Conservation (phyloP, 2,797 vertebrate genomes). For the Calcarius lapponicus region DNA sequence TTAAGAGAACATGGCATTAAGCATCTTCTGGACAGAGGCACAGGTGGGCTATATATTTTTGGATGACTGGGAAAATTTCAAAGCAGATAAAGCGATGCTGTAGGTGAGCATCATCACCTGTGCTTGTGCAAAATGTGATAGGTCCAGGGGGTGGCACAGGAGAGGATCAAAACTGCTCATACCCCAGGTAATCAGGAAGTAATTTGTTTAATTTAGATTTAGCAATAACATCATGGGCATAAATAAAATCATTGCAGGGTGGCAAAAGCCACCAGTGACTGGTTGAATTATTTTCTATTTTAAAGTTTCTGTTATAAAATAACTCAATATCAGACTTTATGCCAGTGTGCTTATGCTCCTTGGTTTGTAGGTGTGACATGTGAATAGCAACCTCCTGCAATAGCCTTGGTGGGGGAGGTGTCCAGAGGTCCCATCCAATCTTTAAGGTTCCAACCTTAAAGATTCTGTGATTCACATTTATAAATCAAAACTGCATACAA, state of each 20-base stretch:
- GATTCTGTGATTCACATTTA: neutral
- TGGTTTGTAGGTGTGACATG: neutral
- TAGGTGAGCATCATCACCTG: neutral
- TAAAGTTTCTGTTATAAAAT: neutral
- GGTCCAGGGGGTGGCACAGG: accelerated
- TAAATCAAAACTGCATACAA: neutral
- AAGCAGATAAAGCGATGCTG: neutral
- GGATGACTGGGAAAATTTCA: neutral
- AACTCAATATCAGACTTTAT: neutral
- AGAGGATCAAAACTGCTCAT: neutral
- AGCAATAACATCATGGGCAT: neutral
- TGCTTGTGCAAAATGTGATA: neutral
- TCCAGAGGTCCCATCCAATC: neutral
- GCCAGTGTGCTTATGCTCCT: neutral
- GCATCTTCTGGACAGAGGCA: neutral
- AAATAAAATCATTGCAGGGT: neutral
- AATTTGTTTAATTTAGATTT: neutral
- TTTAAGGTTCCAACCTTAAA: neutral
- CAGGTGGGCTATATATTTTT: neutral
- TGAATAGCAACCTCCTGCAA: neutral
- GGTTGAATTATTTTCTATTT: neutral
- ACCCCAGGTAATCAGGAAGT: neutral
- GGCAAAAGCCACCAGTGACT: neutral
- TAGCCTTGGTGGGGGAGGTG: neutral
- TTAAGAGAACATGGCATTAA: neutral